Base-by-base conservation (phyloP, 2,888 invertebrate genomes). In the Machimus rusticus region DNA sequence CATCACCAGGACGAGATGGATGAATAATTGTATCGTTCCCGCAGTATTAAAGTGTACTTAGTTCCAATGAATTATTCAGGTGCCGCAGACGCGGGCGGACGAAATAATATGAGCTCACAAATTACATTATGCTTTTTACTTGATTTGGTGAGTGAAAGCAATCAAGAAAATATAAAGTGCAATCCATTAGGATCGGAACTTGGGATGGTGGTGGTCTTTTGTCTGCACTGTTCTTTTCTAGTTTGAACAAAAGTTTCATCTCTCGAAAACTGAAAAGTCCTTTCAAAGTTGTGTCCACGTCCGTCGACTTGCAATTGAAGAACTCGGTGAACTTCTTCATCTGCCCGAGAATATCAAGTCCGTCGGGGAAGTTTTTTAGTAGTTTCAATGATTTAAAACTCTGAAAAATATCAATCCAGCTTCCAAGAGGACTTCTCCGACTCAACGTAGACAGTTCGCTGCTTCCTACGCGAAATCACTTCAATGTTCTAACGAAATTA, bases 331-430 rank as follows among this genome's bases (percentile, higher is more conserved):
- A 46, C 51, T 51, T 28, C 81, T 81, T 31, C 81, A 31, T 81
- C 31, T 81, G 28, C 43, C 16, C 43, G 23, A 81, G 51, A 81
- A 81, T 81, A 81, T 81, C 51, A 81, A 81, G 55, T 81, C 51
- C 16, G 81, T 51, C 81, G 23, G 46, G 78, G 28, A 51, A 51
- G 23, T 81, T 81, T 81, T 81, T 81, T 81, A 46, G 81, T 81
- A 81, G 81, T 81, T 81, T 81, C 81, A 81, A 81, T 81, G 81
- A 81, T 81, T 81, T 81, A 55, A 81, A 81, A 81, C 81, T 55
- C 81, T 34, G 76, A 76, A 66, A 76, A 76, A 76, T 76, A 76
- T 76, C 76, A 76, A 76, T 76, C 28, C 76, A 66, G 28, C 66
- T 66, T 66, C 28, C 9, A 28, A 4, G 28, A 66, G 66, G 66